Conservation (phyloP, 2,113 vertebrate genomes). For the Gymnogyps californianus region DNA sequence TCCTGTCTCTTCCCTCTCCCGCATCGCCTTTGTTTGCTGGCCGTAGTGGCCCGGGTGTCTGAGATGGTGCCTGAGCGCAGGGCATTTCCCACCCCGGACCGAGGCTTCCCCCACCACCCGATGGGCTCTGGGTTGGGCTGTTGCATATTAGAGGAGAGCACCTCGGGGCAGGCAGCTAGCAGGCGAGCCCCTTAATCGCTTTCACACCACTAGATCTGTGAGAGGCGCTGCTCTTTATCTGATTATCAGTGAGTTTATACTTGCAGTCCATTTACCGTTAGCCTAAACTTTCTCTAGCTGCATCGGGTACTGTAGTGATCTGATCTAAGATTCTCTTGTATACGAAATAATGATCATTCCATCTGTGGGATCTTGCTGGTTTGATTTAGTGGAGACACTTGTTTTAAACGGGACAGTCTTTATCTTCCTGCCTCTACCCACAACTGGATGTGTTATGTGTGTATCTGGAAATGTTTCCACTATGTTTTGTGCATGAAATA, state of each 20-base stretch:
- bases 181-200: not conserved
- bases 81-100: not conserved
- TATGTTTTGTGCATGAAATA: not conserved
- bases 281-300: not conserved
- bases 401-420: not conserved
- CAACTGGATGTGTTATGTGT: not conserved
- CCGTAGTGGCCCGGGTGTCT: not conserved
- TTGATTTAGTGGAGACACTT: not conserved
- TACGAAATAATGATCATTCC: not conserved
- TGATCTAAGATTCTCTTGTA: not conserved
- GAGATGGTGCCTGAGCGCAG: not conserved
- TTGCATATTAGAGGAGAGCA: not conserved
- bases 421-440: not conserved
- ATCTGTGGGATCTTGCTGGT: not conserved
- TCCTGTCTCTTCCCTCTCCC: not conserved
- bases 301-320: not conserved
- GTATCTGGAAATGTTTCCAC: not conserved
- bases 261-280: not conserved
- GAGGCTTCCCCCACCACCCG: not conserved
- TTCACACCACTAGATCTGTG: not conserved
- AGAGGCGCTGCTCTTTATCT: not conserved
- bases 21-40: slow-evolving; percentile 67
- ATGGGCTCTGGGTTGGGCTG: not conserved
- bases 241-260: not conserved
- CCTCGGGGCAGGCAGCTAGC: too few species aligned